Evolutionary conservation across 2,797 vertebrate species (phyloP).

Genomic region (Catostomus latipinnis): DNA sequence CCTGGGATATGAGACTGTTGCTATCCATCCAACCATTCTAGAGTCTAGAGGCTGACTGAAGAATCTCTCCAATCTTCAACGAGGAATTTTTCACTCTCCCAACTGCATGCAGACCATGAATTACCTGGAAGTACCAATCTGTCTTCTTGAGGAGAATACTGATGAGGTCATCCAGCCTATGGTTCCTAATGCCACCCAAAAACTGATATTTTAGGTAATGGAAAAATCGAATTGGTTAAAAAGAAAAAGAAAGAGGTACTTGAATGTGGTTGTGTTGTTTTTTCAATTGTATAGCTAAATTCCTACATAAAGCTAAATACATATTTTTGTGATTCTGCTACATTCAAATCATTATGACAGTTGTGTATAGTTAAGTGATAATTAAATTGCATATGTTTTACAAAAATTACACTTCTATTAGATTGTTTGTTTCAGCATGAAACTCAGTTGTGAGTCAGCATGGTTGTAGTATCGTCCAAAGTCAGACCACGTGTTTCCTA

Average conservation of each 20-base stretch:
- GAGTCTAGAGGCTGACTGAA: neutral
- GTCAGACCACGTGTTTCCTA: constrained; percentile 21
- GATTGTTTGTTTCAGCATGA: constrained; percentile 8
- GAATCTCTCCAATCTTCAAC: constrained; percentile 1
- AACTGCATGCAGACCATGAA: neutral
- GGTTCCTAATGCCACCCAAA: constrained; percentile 6
- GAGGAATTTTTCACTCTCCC: constrained; percentile 1
- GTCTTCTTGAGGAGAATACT: neutral
- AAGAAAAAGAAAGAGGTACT: neutral
- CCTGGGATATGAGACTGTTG: neutral
- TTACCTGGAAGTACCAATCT: neutral
- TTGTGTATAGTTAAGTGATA: neutral
- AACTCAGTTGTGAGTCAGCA: neutral
- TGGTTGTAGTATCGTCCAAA: constrained; percentile 19
- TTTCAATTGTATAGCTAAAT: too few species aligned
- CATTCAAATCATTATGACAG: too few species aligned
- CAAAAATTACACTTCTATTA: neutral
- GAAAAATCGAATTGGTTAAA: neutral
- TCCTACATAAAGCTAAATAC: too few species aligned
- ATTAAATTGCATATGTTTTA: neutral
- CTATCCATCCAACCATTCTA: neutral
- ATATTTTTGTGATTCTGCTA: neutral
- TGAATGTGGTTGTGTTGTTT: neutral
- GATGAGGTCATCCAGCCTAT: constrained; percentile 6
- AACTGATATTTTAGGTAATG: constrained; percentile 1